Base-by-base conservation (phyloP, 2,113 vertebrate species). In the Hippocampus barbouri region DNA sequence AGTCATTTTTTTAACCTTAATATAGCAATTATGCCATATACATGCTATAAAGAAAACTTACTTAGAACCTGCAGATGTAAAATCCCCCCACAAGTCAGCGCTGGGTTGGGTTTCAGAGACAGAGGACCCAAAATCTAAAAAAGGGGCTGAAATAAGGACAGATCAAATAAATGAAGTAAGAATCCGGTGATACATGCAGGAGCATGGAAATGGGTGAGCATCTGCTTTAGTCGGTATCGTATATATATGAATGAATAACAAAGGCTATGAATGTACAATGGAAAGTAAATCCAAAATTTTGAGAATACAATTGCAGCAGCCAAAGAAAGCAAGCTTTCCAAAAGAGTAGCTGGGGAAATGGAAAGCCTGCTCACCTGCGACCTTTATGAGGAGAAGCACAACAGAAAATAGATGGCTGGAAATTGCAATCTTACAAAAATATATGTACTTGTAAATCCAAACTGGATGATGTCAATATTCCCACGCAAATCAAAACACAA, bases 81-180 rank as follows among this genome's bases (percentile, higher is more conserved):
- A 98, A 83, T 99, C 96, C 15, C 97, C 97, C 97, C 97, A 99
- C 69, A 91, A 0, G 4, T 98, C 96, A 0, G 93, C 14, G 10
- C 88, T 80, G 71, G 94, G 83, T 47, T 72, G 89, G 38, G 83
- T 40, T n/a, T 81, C 76, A 41, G 83, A 70, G 16, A 61, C 53
- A 0, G 79, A 10, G 0, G 82, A 82, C 0, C 87, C 91, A 0
- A 92, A 86, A 70, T 93, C 93, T 57, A 92, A 75, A 23, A 93
- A 74, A 25, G 86, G 0, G 8, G 75, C 92, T 94, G 85, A 8
- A 73, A 59, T n/a, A 30, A 45, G 51, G 8, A 38, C 14, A 2
- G 8, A 12, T 68, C 20, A 25, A 47, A 64, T 20, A 14, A 64
- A 43, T 21, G 1, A n/a, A 56, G 20, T 53, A 21, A n/a, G 21